Conservation (phyloP, 2,113 vertebrate genomes). For the Nibea albiflora region DNA sequence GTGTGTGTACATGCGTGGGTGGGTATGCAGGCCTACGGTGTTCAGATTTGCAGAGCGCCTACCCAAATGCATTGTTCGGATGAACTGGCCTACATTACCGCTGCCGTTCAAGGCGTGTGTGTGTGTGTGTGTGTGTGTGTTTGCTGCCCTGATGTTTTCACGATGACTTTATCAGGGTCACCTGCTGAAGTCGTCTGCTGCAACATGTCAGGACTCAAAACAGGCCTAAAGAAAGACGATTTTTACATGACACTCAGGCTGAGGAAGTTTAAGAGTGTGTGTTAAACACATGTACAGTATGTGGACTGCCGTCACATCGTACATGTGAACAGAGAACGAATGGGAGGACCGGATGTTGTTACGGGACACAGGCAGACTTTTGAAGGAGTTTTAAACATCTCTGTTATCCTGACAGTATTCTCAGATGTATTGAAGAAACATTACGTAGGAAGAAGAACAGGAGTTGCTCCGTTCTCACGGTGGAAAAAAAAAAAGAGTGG, state of each 20-base stretch:
- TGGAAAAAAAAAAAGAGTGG: conserved; percentile 30
- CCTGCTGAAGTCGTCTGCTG: conserved; percentile 36
- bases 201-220: conserved; percentile 11
- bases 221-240: not conserved
- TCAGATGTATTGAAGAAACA: conserved; percentile 11
- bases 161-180: conserved; percentile 39
- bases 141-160: conserved; percentile 46
- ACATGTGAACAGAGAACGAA: not conserved
- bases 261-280: not conserved
- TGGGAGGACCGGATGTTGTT: not conserved
- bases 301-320: not conserved
- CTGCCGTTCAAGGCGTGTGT: conserved; percentile 42
- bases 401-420: not conserved
- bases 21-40: conserved; percentile 47
- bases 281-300: not conserved
- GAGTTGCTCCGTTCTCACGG: not conserved
- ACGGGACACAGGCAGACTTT: not conserved
- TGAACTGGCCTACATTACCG: conserved; percentile 40
- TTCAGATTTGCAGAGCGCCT: conserved; percentile 53
- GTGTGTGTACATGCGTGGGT: conserved; percentile 38
- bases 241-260: not conserved
- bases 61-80: conserved; percentile 56
- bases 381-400: conserved; percentile 3
- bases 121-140: not conserved
- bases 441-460: conserved; percentile 3